These are phyloP conservation scores for Acleris literana DNA, from an alignment of 2,888 invertebrate genomes.

Conservation along the genomic window DNA sequence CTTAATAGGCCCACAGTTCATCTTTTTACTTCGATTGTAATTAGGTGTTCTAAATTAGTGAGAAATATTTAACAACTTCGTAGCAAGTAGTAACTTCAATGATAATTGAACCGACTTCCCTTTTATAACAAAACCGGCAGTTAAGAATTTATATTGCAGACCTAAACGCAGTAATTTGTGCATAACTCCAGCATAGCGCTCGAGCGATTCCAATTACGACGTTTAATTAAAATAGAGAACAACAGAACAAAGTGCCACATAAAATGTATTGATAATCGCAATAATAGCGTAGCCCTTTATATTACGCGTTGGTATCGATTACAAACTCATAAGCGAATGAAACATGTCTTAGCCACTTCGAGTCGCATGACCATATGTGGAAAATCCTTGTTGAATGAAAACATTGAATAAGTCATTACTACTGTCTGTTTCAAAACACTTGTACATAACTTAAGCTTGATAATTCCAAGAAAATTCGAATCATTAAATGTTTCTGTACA, in stretches of 20 bases:
- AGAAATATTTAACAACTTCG: no score
- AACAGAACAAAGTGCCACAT: conserved; percentile 49
- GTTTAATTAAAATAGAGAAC: conserved; percentile 58
- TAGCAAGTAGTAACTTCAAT: no score
- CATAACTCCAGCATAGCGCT: conserved; percentile 39
- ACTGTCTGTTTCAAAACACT: no score
- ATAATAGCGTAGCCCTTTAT: conserved; percentile 39
- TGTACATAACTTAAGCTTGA: conserved; percentile 1
- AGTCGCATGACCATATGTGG: conserved; percentile 52
- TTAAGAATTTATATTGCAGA: conserved; percentile 38
- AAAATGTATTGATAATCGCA: conserved; percentile 43
- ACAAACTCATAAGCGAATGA: conserved; percentile 54
- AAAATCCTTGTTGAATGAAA: conserved; percentile 69
- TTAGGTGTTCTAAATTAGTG: no score
- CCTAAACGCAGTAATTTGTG: conserved; percentile 56
- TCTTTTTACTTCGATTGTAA: no score
- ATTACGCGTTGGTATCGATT: conserved; percentile 49
- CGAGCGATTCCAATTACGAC: conserved; percentile 52
- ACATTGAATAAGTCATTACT: conserved; percentile 56
- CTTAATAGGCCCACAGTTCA: no score
- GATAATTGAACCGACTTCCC: conserved; percentile 24
- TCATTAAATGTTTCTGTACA: no score
- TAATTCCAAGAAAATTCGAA: conserved; percentile 6
- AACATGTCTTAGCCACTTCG: conserved; percentile 56
- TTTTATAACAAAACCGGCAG: conserved; percentile 50